Evolutionary conservation across 1,140 invertebrate genomes (phyloP).

Genomic region (Trachelipus rathkii): DNA sequence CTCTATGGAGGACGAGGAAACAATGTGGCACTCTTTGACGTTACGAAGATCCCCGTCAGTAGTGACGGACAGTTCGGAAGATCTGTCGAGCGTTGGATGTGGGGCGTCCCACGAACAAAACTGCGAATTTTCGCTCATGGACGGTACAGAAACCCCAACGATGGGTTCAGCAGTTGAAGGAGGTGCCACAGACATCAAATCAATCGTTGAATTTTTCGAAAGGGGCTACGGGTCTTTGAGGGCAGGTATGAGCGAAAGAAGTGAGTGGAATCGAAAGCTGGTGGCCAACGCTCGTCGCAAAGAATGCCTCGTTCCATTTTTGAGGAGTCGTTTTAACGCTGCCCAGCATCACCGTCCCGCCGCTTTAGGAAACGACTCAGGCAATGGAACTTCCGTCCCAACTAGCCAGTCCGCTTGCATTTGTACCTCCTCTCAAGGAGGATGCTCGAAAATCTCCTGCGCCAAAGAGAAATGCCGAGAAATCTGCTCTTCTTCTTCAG

Average conservation of each 20-base stretch:
- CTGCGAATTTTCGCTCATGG: constrained; percentile 28
- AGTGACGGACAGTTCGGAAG: constrained; percentile 79
- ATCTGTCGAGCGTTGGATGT: constrained; percentile 67
- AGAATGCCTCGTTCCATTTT: constrained; percentile 31
- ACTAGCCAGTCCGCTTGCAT: constrained; percentile 24
- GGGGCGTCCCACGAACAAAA: constrained; percentile 47
- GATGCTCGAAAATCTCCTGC: constrained; percentile 29
- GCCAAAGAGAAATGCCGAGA: constrained; percentile 30
- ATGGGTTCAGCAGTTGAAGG: constrained; percentile 26
- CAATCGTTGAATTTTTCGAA: constrained; percentile 84
- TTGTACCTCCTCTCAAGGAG: constrained; percentile 25
- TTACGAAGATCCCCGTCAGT: constrained; percentile 73
- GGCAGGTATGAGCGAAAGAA: constrained; percentile 10
- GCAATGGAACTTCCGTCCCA: constrained; percentile 13
- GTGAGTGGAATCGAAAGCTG: constrained; percentile 16
- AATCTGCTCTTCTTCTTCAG: constrained; percentile 18
- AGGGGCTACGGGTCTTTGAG: constrained; percentile 51
- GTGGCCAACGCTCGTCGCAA: constrained; percentile 24
- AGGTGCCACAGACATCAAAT: constrained; percentile 61
- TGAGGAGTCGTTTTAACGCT: constrained; percentile 33
- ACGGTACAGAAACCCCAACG: constrained; percentile 52
- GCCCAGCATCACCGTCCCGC: constrained; percentile 21
- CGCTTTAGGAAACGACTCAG: constrained; percentile 4
- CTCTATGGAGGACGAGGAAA: constrained; percentile 55
- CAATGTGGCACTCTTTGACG: constrained; percentile 45